Conservation (phyloP, 2,888 invertebrate genomes). For the Physocephala rufipes region DNA sequence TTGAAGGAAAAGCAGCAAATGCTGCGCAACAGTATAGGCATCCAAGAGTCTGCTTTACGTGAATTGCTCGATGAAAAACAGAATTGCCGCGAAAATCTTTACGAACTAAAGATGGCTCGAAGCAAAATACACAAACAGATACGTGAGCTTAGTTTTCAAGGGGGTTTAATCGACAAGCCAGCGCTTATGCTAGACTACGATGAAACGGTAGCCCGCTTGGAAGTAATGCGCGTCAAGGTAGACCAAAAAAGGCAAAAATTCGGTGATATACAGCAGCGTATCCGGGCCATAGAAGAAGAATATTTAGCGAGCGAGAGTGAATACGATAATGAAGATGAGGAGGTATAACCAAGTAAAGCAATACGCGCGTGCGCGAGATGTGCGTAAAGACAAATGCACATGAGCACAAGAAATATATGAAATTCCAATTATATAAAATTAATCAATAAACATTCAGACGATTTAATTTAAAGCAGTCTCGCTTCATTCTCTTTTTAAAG, state of each 20-base stretch:
- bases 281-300: not conserved
- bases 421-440: too few relatives aligned
- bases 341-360: not conserved
- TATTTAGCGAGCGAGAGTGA: too few relatives aligned
- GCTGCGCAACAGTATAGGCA: constrained; percentile 40
- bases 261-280: constrained; percentile 17
- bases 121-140: constrained; percentile 46
- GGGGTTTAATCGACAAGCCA: constrained; percentile 58
- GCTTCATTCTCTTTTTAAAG: too few relatives aligned
- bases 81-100: constrained; percentile 45
- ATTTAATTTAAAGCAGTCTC: too few relatives aligned
- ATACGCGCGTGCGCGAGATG: not conserved
- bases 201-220: constrained; percentile 45
- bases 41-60: constrained; percentile 22
- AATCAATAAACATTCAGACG: too few relatives aligned
- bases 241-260: constrained; percentile 41
- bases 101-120: constrained; percentile 50
- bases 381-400: not conserved
- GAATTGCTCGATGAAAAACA: constrained; percentile 40
- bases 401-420: not conserved
- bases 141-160: constrained; percentile 50
- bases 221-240: constrained; percentile 35
- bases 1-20: constrained; percentile 55
- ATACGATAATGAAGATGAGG: too few relatives aligned
- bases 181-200: constrained; percentile 58